Base-by-base conservation (phyloP, 1,140 invertebrate genomes). In the Drosophila triauraria region DNA sequence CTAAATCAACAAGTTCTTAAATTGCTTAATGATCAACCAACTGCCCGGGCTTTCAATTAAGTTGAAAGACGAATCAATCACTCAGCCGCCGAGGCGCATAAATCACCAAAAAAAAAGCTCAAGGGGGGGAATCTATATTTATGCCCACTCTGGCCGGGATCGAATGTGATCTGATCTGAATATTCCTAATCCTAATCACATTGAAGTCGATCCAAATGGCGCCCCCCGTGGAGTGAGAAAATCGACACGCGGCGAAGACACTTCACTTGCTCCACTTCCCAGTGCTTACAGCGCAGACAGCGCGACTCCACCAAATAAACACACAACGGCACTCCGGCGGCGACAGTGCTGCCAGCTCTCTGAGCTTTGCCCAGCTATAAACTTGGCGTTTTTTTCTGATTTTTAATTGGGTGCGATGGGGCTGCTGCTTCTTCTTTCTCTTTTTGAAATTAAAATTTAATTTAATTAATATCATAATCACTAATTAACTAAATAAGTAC, bases 231-330 rank as follows among this genome's bases (percentile, higher is more conserved):
- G 35, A 71, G 63, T 48, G 63, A 71, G 69, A 43, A 72, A 50
- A 59, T 54, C 75, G 56, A 59, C 44, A 75, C 51, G 61, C 50
- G 23, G 23, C 57, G 27, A 79, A 82, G 60, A 74, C 80, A 87
- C 84, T 83, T 87, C 80, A 87, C 84, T 83, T 87, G 84, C 84
- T 88, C 84, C 59, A 87, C 72, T 87, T 87, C 69, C 60, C 56
- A 42, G 42, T 23, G 63, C 54, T 80, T 88, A 80, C 84, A 78
- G 50, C 63, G 80, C 80, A 88, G 84, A 87, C 84, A 83, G 84
- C 61, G 72, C 69, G 84, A 78, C 76, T 78, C 76, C 83, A 77
- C 53, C 67, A 61, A 32, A 20, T 17, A 44, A 69, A 42, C 76
- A 54, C 58, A 57, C 58, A 64, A 15, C 48, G 46, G 23, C 35